These are phyloP conservation scores for Barnardius zonarius DNA, from an alignment of 2,113 vertebrate genomes.

Conservation along the genomic window DNA sequence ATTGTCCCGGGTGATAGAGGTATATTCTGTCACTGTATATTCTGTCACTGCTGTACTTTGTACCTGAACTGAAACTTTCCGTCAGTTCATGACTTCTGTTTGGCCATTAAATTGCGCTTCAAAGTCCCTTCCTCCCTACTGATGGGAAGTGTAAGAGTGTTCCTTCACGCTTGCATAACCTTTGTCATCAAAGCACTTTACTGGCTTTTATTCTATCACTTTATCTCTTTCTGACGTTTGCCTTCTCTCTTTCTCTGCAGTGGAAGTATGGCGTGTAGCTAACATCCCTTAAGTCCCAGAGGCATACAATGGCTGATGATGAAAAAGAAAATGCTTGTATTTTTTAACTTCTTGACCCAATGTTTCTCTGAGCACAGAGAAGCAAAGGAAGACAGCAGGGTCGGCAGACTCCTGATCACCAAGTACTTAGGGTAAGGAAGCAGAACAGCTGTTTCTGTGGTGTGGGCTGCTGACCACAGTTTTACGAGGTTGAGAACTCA, in stretches of 20 bases:
- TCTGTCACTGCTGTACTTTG: neutral
- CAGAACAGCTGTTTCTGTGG: neutral
- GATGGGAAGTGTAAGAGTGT: slow-evolving; percentile 29
- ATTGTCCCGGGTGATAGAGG: neutral
- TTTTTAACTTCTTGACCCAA: slow-evolving; percentile 47
- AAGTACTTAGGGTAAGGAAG: slow-evolving; percentile 8
- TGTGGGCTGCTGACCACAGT: neutral
- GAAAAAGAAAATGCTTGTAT: slow-evolving; percentile 42
- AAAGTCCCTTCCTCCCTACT: slow-evolving; percentile 36
- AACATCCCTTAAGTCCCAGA: slow-evolving; percentile 66
- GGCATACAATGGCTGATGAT: neutral
- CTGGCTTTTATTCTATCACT: slow-evolving; percentile 70
- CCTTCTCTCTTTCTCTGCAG: slow-evolving; percentile 55
- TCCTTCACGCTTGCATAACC: slow-evolving; percentile 65
- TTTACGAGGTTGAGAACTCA: slow-evolving; percentile 21
- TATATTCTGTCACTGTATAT: neutral
- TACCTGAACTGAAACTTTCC: neutral
- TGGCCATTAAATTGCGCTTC: slow-evolving; percentile 57
- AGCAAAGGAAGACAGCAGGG: neutral
- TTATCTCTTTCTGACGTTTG: slow-evolving; percentile 63
- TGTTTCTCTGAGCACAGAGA: slow-evolving; percentile 18
- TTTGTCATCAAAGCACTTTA: slow-evolving; percentile 72
- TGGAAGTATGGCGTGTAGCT: slow-evolving; percentile 21
- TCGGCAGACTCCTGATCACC: neutral
- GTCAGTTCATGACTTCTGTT: slow-evolving; percentile 23